Conservation (phyloP, 1,140 invertebrate species). For the Papilio polytes region DNA sequence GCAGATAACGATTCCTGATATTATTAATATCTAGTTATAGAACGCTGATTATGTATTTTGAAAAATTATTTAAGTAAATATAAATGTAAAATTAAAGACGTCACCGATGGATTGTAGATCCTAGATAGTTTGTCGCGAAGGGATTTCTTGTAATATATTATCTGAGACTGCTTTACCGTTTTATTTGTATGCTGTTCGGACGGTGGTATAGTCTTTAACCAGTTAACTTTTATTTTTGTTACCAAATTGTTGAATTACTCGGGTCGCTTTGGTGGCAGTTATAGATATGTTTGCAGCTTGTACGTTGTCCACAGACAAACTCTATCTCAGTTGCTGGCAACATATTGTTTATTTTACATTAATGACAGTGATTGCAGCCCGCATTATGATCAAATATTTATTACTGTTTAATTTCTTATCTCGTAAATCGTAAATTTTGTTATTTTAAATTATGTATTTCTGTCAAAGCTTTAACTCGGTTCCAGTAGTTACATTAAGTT, state of each 20-base stretch:
- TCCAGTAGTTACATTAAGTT: conserved; percentile 83
- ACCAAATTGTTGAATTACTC: conserved; percentile 82
- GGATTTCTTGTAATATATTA: conserved; percentile 81
- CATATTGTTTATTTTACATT: conserved; percentile 55
- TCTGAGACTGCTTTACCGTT: conserved; percentile 83
- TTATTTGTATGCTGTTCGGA: conserved; percentile 79
- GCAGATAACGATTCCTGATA: conserved; percentile 82
- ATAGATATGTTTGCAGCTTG: conserved; percentile 55
- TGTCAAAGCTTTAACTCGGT: conserved; percentile 83
- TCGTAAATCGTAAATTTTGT: conserved; percentile 80
- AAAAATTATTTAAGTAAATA: conserved; percentile 76
- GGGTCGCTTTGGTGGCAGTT: conserved; percentile 78
- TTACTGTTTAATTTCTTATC: conserved; percentile 80
- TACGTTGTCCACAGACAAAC: conserved; percentile 52
- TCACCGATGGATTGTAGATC: conserved; percentile 78
- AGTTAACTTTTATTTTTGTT: conserved; percentile 81
- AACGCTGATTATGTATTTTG: conserved; percentile 73
- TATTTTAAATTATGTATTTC: conserved; percentile 82
- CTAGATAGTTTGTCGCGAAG: conserved; percentile 80
- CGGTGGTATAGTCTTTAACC: conserved; percentile 69
- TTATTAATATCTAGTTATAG: conserved; percentile 79
- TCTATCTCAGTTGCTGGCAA: conserved; percentile 49
- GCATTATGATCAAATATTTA: conserved; percentile 81
- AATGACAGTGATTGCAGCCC: conserved; percentile 48
- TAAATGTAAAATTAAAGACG: conserved; percentile 68